phyloP scores from a whole-genome alignment of 2,797 vertebrate species.

The Acrossocheilus wenchowensis region DNA sequence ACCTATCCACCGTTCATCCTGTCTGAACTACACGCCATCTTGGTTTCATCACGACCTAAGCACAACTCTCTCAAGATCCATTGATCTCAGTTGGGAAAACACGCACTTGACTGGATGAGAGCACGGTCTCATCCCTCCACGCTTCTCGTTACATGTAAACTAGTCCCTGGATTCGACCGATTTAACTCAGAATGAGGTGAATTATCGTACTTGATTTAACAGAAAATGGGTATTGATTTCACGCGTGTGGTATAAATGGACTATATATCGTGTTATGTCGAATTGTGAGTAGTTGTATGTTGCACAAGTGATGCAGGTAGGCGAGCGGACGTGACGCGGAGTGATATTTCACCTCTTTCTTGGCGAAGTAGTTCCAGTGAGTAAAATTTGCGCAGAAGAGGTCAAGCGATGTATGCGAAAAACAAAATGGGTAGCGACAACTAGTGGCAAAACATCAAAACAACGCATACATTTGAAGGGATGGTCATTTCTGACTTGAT shows the following conservation, averaged over 20 bases:
- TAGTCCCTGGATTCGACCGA: constrained; percentile 53
- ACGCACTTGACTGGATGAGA: constrained; percentile 48
- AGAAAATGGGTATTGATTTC: neutral
- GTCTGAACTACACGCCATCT: constrained; percentile 84
- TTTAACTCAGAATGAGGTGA: neutral
- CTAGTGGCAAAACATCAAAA: constrained; percentile 7
- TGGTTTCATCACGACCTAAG: constrained; percentile 83
- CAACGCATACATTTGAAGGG: too few species aligned
- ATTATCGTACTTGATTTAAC: neutral
- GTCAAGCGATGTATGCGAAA: constrained; percentile 20
- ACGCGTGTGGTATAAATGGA: neutral
- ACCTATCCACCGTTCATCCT: constrained; percentile 76
- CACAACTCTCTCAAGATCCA: constrained; percentile 72
- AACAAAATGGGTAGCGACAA: constrained; percentile 32
- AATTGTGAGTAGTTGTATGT: neutral
- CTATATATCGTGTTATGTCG: neutral
- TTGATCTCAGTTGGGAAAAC: constrained; percentile 52
- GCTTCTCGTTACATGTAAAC: constrained; percentile 46
- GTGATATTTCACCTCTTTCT: constrained; percentile 56
- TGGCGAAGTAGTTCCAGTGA: constrained; percentile 56
- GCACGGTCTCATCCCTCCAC: constrained; percentile 54
- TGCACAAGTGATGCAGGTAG: constrained; percentile 56
- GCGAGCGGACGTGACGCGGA: constrained; percentile 60
- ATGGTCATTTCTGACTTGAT: neutral
- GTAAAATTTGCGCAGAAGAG: constrained; percentile 56